Base-by-base conservation (phyloP, 2,888 invertebrate species). In the Netelia fuscicornis region DNA sequence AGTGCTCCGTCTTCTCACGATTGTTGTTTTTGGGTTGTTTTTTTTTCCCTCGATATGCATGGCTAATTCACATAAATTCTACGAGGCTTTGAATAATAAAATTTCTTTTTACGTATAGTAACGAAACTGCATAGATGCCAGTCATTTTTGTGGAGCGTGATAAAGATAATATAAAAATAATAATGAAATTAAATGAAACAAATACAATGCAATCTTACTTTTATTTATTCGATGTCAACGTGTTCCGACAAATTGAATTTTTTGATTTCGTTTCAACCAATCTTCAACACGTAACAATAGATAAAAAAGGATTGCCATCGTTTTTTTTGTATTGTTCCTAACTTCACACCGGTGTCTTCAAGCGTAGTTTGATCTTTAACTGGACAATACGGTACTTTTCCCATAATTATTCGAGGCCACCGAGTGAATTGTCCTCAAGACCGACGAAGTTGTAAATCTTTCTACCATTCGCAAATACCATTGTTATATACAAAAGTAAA, bases 61-160 rank as follows among this genome's bases (percentile, higher is more conserved):
- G 54, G 68, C 37, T 52, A 60, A 37, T 68, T 68, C 60, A 25
- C 65, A 44, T 42, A 44, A 70, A 60, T 78, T 44, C 77, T n/a
- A 52, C 17, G 20, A 17, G 52, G 8, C 60, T 72, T 9, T 17
- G 2, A 37, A 64, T 9, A 23, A 44, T 6, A 11, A 25, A 44
- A 25, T 48, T 67, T 44, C 23, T 64, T 58, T 68, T 58, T 68
- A 10, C 23, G 25, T 9, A 17, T 64, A 48, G 23, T 58, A 48
- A 58, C 17, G 58, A 77, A 42, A 9, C 9, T 56, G 37, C 58
- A 58, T 8, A n/a, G 52, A 54, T 64, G 8, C 1, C 23, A 65
- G 52, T 64, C 65, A 65, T 20, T 20, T 9, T 37, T 13, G 25
- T 52, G n/a, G 10, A 17, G 23, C 3, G 37, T 23, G 13, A 1